A percentile compares a stretch with the other conserved stretches of the same genome.
These are phyloP conservation scores for Sinohyriopsis cumingii DNA, from an alignment of 2,888 invertebrate species.

Conservation along the genomic window DNA sequence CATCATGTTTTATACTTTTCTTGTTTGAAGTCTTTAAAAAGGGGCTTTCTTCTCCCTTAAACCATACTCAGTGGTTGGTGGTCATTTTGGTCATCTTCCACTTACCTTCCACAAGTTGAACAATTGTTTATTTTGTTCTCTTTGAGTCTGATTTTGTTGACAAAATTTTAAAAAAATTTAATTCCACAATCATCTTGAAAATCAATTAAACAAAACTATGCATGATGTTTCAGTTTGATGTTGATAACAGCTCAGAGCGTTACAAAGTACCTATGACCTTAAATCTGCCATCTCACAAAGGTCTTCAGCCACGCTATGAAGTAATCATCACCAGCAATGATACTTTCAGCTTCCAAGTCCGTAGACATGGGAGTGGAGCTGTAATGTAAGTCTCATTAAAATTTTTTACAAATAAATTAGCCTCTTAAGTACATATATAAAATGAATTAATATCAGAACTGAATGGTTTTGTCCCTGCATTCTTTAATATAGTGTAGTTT, in stretches of 20 bases:
- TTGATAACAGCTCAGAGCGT: slow-evolving; percentile 28
- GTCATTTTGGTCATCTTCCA: no score
- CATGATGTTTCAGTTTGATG: slow-evolving; percentile 40
- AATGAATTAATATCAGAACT: no score
- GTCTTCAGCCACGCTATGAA: slow-evolving; percentile 41
- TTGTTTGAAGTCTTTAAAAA: no score
- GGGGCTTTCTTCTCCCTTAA: no score
- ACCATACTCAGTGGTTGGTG: no score
- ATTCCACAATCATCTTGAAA: not conserved
- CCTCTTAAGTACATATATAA: no score
- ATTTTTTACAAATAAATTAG: not conserved
- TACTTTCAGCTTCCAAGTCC: slow-evolving; percentile 65
- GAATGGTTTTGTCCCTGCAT: no score
- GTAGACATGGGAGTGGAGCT: slow-evolving; percentile 47
- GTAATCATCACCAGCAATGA: slow-evolving; percentile 41
- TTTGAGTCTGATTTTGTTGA: not conserved
- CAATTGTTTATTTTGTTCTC: no score
- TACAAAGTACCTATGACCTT: slow-evolving; percentile 48
- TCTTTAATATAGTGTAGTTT: no score
- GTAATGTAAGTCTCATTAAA: slow-evolving; percentile 55
- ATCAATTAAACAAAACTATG: not conserved
- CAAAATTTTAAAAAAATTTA: no score
- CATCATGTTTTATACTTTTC: no score
- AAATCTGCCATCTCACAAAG: slow-evolving; percentile 30
- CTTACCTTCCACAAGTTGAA: no score